phyloP scores from a whole-genome alignment of 2,113 vertebrate species.

The Cichladusa arquata region DNA sequence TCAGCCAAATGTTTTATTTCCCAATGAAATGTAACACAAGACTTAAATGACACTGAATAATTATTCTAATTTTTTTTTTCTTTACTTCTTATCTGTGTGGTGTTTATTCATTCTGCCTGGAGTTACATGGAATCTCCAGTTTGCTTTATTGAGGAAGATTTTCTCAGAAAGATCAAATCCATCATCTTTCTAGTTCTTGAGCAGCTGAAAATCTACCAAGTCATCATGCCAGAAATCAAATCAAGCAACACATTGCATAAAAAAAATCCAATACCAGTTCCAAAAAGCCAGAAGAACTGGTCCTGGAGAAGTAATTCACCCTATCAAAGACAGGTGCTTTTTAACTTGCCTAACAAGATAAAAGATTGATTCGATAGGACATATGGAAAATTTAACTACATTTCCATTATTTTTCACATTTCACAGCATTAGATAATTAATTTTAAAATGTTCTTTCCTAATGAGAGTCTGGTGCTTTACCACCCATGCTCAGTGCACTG shows the following conservation, averaged over 20 bases:
- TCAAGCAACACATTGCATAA: slow-evolving; percentile 5
- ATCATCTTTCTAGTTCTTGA: slow-evolving; percentile 6
- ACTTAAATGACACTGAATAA: not conserved
- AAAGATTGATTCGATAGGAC: not conserved
- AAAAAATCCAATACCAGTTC: not conserved
- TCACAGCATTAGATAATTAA: not conserved
- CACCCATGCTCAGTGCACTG: not conserved
- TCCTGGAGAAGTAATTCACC: not conserved
- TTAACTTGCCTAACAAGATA: not conserved
- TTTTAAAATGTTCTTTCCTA: not conserved
- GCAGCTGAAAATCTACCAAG: slow-evolving; percentile 41
- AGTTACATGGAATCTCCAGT: not conserved
- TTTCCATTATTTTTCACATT: not conserved
- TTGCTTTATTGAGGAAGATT: slow-evolving; percentile 32
- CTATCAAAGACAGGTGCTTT: not conserved
- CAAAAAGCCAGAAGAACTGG: not conserved
- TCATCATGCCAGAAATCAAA: slow-evolving; percentile 57
- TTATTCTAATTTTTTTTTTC: not conserved
- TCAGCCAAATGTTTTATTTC: not conserved
- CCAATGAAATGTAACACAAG: not conserved
- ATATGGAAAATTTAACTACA: not conserved
- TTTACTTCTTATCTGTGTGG: not conserved
- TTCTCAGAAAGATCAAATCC: slow-evolving; percentile 2
- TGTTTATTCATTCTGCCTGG: not conserved
- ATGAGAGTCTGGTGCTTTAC: not conserved